Percentiles rank a stretch among this genome's conserved stretches.
These are phyloP conservation scores for Ceratoteleas bidentatus DNA, from an alignment of 1,140 invertebrate species.

Conservation along the genomic window DNA sequence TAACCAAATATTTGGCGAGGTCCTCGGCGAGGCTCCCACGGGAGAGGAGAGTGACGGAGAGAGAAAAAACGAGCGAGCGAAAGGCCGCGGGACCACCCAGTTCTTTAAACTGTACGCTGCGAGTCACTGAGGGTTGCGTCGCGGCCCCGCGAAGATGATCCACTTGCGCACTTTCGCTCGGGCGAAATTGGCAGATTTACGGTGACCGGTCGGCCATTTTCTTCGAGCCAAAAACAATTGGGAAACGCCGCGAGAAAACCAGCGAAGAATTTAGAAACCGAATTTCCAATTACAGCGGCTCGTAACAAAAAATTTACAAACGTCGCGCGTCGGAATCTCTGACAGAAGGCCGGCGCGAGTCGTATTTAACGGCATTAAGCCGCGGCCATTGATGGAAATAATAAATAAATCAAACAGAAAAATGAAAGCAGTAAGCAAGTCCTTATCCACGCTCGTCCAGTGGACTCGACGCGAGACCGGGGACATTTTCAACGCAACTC, in stretches of 20 bases:
- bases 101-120: slow-evolving; percentile 70
- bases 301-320: too few relatives aligned
- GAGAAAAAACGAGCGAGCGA: slow-evolving; percentile 21
- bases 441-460: slow-evolving; percentile 64
- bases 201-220: too few relatives aligned
- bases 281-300: too few relatives aligned
- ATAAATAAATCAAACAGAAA: slow-evolving; percentile 68
- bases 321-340: too few relatives aligned
- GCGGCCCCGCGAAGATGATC: slow-evolving; percentile 37
- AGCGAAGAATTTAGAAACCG: neutral
- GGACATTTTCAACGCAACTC: slow-evolving; percentile 66
- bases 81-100: slow-evolving; percentile 52
- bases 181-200: too few relatives aligned
- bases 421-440: slow-evolving; percentile 66
- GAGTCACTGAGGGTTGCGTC: slow-evolving; percentile 54
- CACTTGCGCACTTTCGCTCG: slow-evolving; percentile 27
- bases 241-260: neutral
- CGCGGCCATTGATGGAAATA: slow-evolving; percentile 31
- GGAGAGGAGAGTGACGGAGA: slow-evolving; percentile 43
- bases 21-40: slow-evolving; percentile 69
- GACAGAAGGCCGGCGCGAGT: neutral
- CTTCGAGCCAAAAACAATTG: too few relatives aligned
- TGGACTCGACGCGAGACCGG: slow-evolving; percentile 58
- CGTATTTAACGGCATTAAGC: slow-evolving; percentile 25
- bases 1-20: slow-evolving; percentile 81